phyloP scores from a whole-genome alignment of 1,140 invertebrate genomes.

The Drosophila subpulchrella region DNA sequence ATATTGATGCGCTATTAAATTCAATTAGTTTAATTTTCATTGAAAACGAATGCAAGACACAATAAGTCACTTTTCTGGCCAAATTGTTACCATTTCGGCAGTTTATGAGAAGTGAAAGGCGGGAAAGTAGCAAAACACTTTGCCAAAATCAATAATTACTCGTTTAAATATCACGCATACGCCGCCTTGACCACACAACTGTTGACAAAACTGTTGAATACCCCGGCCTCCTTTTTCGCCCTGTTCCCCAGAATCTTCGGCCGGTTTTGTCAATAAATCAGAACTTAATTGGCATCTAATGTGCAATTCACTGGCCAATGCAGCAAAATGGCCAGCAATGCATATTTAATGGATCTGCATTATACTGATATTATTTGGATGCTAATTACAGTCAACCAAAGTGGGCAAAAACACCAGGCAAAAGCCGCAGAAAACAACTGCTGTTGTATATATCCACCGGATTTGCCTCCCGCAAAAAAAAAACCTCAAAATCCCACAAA shows the following conservation, averaged over 20 bases:
- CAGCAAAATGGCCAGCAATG: conserved; percentile 25
- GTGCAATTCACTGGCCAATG: conserved; percentile 16
- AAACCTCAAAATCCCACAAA: background rate
- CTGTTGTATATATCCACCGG: background rate
- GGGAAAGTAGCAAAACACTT: conserved; percentile 10
- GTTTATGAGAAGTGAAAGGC: background rate
- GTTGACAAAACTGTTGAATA: conserved; percentile 18
- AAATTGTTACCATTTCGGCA: background rate
- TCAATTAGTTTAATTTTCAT: background rate
- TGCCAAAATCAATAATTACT: conserved; percentile 69
- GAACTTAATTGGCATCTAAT: conserved; percentile 56
- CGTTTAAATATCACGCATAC: conserved; percentile 53
- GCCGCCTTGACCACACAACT: conserved; percentile 44
- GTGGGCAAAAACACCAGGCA: conserved; percentile 17
- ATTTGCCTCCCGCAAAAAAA: background rate
- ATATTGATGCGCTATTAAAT: background rate
- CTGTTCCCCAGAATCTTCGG: background rate
- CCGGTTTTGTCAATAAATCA: conserved; percentile 40
- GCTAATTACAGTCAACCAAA: conserved; percentile 68
- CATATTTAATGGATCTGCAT: conserved; percentile 73
- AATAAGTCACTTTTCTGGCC: background rate
- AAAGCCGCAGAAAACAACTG: conserved; percentile 14
- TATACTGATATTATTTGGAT: conserved; percentile 72
- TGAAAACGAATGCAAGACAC: background rate
- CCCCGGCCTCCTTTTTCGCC: background rate